These are phyloP conservation scores for Melanogrammus aeglefinus DNA, from an alignment of 2,797 vertebrate species.

Conservation along the genomic window DNA sequence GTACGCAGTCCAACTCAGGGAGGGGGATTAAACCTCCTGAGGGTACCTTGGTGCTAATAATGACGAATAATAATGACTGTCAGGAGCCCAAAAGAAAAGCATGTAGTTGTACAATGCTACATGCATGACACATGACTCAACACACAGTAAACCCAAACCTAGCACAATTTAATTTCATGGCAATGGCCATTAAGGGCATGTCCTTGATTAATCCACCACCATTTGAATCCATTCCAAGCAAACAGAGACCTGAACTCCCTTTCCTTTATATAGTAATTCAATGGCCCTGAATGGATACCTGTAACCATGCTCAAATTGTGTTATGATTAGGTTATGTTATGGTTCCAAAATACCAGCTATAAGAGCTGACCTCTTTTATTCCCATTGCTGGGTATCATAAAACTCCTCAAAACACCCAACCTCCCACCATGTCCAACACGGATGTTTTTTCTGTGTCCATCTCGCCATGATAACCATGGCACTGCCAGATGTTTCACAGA, in stretches of 20 bases:
- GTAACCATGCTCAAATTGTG: background rate
- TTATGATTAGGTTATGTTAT: background rate
- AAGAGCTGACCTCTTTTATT: background rate
- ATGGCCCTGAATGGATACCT: background rate
- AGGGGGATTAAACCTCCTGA: background rate
- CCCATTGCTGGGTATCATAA: constrained; percentile 7
- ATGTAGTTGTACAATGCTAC: background rate
- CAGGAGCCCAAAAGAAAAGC: background rate
- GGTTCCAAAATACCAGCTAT: background rate
- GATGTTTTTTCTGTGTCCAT: constrained; percentile 65
- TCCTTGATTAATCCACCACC: background rate
- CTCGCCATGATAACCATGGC: constrained; percentile 55
- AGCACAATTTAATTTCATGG: background rate
- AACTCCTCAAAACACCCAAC: constrained; percentile 36
- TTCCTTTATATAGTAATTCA: background rate
- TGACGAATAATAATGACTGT: too few species aligned
- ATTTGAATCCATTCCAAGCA: background rate
- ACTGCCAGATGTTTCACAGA: constrained; percentile 67
- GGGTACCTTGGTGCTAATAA: background rate
- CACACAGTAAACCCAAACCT: background rate
- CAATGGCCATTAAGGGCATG: background rate
- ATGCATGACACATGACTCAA: background rate
- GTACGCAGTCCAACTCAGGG: background rate
- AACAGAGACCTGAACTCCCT: background rate
- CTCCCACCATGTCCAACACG: constrained; percentile 47